phyloP scores from a whole-genome alignment of 2,797 vertebrate genomes.

The Pangasius larnaudii region DNA sequence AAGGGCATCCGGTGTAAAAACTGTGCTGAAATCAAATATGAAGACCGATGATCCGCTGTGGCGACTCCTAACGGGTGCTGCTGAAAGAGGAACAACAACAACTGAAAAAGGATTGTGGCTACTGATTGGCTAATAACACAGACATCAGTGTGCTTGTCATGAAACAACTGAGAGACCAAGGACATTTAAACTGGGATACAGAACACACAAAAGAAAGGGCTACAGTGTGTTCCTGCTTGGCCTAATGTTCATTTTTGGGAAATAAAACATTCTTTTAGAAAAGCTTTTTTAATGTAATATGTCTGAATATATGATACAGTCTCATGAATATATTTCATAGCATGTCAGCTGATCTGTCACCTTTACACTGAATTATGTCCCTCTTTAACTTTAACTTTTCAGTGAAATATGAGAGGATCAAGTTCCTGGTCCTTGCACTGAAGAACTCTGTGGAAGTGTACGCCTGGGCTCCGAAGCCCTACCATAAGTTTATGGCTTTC shows the following conservation, averaged over 20 bases:
- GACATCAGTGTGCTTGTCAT: not conserved
- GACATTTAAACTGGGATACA: not conserved
- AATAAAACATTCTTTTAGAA: not conserved
- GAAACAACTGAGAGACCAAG: not conserved
- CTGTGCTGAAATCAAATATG: too few relatives aligned
- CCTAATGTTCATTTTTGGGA: not conserved
- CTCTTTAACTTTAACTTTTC: slow-evolving; percentile 58
- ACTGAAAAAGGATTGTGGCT: not conserved
- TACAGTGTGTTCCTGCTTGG: not conserved
- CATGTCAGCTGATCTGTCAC: not conserved
- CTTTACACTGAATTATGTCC: not conserved
- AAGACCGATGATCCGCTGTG: too few relatives aligned
- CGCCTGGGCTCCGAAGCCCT: slow-evolving; percentile 90
- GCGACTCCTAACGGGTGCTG: too few relatives aligned
- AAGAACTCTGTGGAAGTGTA: slow-evolving; percentile 92
- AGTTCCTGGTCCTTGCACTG: slow-evolving; percentile 89
- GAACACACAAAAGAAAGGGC: not conserved
- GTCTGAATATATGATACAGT: not conserved
- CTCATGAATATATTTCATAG: not conserved
- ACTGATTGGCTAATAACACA: not conserved
- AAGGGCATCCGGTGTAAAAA: too few relatives aligned
- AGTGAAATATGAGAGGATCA: slow-evolving; percentile 93
- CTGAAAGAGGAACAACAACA: too few relatives aligned
- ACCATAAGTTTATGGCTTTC: slow-evolving; percentile 93
- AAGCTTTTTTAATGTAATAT: not conserved